Evolutionary conservation across 1,140 invertebrate genomes (phyloP).

Genomic region (Heliconius hermathena): DNA sequence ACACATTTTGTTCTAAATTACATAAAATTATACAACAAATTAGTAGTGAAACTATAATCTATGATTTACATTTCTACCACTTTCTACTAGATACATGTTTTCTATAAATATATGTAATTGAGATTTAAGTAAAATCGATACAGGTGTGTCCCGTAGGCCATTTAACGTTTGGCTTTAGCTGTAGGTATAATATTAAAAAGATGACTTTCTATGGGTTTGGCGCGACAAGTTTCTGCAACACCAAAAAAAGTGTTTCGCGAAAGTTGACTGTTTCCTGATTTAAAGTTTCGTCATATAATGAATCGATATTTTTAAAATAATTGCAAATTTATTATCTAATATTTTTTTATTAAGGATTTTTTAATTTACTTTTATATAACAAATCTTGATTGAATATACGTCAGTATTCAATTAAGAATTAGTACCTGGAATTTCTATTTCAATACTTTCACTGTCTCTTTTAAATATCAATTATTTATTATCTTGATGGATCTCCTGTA

Average conservation of each 20-base stretch:
- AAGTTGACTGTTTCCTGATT: slow-evolving; percentile 29
- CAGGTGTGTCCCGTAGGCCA: neutral
- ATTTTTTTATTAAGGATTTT: neutral
- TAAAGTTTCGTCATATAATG: slow-evolving; percentile 1
- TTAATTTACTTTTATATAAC: neutral
- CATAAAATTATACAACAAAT: neutral
- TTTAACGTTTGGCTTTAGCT: neutral
- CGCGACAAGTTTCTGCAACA: slow-evolving; percentile 20
- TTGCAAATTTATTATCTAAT: neutral
- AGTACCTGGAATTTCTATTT: neutral
- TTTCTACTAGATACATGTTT: slow-evolving; percentile 1
- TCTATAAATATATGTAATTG: slow-evolving; percentile 1
- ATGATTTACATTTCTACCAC: neutral
- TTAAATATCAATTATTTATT: neutral
- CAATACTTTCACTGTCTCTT: neutral
- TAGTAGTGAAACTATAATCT: neutral
- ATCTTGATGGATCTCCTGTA: neutral
- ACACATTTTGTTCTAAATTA: too few species aligned
- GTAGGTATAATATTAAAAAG: neutral
- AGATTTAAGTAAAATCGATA: slow-evolving; percentile 15
- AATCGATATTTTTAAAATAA: slow-evolving; percentile 12
- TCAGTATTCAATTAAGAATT: too few species aligned
- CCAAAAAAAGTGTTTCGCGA: slow-evolving; percentile 30
- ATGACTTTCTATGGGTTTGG: slow-evolving; percentile 32
- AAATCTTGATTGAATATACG: neutral